Evolutionary conservation across 1,140 invertebrate genomes (phyloP).

Genomic region (Sycophila sp.): DNA sequence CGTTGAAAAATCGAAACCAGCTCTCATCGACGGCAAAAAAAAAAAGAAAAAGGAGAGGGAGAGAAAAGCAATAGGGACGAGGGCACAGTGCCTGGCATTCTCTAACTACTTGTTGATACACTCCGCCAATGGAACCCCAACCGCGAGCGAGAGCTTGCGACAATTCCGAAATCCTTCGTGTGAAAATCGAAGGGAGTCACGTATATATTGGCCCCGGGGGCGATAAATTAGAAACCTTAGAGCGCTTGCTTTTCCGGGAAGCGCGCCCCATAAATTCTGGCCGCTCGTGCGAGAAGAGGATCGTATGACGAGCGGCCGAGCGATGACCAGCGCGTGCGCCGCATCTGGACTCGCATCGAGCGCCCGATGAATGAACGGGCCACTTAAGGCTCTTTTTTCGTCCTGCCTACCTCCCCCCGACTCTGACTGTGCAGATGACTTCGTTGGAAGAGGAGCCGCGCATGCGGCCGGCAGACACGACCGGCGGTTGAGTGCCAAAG

Average conservation of each 20-base stretch:
- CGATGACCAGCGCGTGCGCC: not conserved
- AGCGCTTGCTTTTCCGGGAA: slow-evolving; percentile 30
- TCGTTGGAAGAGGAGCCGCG: slow-evolving; percentile 11
- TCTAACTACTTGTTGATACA: slow-evolving; percentile 17
- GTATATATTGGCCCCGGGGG: slow-evolving; percentile 6
- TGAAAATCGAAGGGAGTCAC: slow-evolving; percentile 24
- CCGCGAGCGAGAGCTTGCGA: too few relatives aligned
- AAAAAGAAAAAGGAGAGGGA: not conserved
- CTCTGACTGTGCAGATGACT: slow-evolving; percentile 12
- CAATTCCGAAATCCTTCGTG: slow-evolving; percentile 8
- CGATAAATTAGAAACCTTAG: slow-evolving; percentile 34
- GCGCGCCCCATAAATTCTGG: slow-evolving; percentile 21
- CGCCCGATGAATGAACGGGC: not conserved
- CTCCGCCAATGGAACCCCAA: not conserved
- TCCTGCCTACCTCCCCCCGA: too few relatives aligned
- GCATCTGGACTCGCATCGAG: slow-evolving; percentile 2
- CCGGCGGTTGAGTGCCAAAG: not conserved
- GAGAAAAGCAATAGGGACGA: too few relatives aligned
- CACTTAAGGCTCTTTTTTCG: slow-evolving; percentile 7
- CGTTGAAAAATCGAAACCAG: not conserved
- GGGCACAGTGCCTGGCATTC: not conserved
- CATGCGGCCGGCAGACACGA: not conserved
- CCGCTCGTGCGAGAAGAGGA: slow-evolving; percentile 14
- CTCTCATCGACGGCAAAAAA: too few relatives aligned
- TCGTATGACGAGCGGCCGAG: slow-evolving; percentile 17